Conservation (phyloP, 2,113 vertebrate genomes). For the Apodemus speciosus region DNA sequence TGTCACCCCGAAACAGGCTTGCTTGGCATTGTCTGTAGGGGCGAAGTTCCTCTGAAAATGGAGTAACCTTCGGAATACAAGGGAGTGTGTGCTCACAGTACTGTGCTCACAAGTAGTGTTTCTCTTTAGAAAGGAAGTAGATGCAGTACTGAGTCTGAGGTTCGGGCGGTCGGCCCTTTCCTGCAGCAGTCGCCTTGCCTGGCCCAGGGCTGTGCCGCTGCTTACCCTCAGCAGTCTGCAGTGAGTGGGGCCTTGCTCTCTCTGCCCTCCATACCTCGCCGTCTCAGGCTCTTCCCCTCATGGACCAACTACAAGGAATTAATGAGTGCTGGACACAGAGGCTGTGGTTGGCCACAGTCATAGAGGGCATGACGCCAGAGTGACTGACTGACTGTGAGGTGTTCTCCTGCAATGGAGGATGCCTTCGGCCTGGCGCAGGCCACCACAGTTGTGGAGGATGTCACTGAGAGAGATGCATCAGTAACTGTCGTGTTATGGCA, state of each 20-base stretch:
- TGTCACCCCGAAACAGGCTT: background rate
- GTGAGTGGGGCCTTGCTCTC: constrained; percentile 36
- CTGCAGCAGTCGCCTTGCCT: background rate
- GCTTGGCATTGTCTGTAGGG: background rate
- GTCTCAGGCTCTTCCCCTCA: constrained; percentile 21
- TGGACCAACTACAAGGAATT: constrained; percentile 56
- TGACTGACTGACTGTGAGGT: constrained; percentile 71
- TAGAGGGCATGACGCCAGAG: constrained; percentile 54
- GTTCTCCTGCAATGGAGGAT: constrained; percentile 77
- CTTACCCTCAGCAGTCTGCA: background rate
- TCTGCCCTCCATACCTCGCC: constrained; percentile 18
- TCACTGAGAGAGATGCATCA: constrained; percentile 77
- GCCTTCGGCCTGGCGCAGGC: constrained; percentile 59
- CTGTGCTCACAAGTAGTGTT: background rate
- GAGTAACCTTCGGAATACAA: background rate
- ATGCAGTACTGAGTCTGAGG: background rate
- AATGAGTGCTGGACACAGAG: constrained; percentile 73
- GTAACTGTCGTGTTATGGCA: constrained; percentile 80
- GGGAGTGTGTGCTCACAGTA: too few species aligned
- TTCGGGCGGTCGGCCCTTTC: background rate
- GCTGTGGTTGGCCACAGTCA: constrained; percentile 44
- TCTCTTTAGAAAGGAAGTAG: background rate
- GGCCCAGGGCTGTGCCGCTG: background rate
- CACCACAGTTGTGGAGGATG: constrained; percentile 69
- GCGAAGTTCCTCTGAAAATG: background rate